A percentile compares a stretch with the other conserved stretches of the same genome.
phyloP scores from a whole-genome alignment of 1,140 invertebrate species.

The Bombus turneri region DNA sequence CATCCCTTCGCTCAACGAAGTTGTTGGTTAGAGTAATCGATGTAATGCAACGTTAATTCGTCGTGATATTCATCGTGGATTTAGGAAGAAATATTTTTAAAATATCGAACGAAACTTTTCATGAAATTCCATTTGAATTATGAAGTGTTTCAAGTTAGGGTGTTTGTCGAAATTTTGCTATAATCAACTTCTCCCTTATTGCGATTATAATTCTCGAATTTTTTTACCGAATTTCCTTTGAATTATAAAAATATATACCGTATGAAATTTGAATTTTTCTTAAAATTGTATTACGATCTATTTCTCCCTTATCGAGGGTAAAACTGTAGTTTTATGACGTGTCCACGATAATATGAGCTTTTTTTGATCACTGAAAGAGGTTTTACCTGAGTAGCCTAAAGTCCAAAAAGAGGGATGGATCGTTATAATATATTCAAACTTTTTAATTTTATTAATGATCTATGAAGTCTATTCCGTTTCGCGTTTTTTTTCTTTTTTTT shows the following conservation, averaged over 20 bases:
- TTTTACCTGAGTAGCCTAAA: too few species aligned
- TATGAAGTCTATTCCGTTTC: not conserved
- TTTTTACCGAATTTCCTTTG: not conserved
- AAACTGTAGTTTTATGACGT: not conserved
- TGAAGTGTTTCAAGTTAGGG: not conserved
- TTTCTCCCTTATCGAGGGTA: not conserved
- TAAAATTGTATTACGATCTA: too few species aligned
- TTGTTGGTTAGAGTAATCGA: too few species aligned
- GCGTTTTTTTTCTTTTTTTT: not conserved
- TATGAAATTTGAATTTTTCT: not conserved
- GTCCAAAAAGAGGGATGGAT: too few species aligned
- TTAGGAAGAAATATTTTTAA: too few species aligned
- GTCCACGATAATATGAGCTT: too few species aligned
- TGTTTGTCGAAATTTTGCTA: not conserved
- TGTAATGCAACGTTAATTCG: not conserved
- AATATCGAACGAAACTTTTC: not conserved
- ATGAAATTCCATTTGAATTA: not conserved
- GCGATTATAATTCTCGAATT: not conserved
- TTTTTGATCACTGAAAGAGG: too few species aligned
- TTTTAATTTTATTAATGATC: too few species aligned
- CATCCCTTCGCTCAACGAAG: too few species aligned
- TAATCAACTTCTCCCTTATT: too few species aligned
- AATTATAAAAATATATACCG: too few species aligned
- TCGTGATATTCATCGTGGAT: not conserved
- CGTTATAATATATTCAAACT: too few species aligned